Evolutionary conservation across 2,113 vertebrate genomes (phyloP).

Genomic region (Mesocricetus auratus): DNA sequence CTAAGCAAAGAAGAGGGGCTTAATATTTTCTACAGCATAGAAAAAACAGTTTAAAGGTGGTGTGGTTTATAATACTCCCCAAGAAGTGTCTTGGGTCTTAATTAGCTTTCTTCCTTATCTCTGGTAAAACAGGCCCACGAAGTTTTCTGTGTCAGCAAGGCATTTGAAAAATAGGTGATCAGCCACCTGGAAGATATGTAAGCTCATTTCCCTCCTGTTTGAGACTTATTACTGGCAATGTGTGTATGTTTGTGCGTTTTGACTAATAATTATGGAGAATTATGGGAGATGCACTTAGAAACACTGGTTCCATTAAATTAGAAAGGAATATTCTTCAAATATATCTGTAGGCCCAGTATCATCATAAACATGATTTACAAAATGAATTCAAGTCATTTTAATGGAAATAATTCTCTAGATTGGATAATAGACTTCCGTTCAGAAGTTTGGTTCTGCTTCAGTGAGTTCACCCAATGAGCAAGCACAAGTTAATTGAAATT

Average conservation of each 20-base stretch:
- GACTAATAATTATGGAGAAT: constrained; percentile 73
- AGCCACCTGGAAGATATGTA: constrained; percentile 59
- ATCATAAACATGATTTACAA: constrained; percentile 40
- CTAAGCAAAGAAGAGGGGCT: constrained; percentile 15
- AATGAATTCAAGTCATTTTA: constrained; percentile 72
- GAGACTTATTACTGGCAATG: constrained; percentile 60
- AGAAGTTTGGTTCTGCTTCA: constrained; percentile 58
- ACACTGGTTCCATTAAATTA: constrained; percentile 71
- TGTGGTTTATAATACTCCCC: constrained; percentile 49
- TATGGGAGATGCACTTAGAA: constrained; percentile 63
- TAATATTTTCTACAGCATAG: background rate
- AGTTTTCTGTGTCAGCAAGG: constrained; percentile 65
- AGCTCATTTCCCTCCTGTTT: constrained; percentile 60
- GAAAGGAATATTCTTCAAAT: constrained; percentile 55
- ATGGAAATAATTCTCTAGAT: constrained; percentile 59
- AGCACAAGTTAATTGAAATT: constrained; percentile 65
- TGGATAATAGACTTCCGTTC: constrained; percentile 44
- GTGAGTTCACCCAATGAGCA: constrained; percentile 50
- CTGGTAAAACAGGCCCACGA: constrained; percentile 61
- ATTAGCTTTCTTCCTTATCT: constrained; percentile 75
- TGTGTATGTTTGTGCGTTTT: constrained; percentile 65
- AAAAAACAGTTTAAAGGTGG: constrained; percentile 70
- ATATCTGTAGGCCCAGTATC: constrained; percentile 40
- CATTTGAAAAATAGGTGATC: constrained; percentile 69
- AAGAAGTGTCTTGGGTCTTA: constrained; percentile 68